Conservation (phyloP, 2,113 vertebrate genomes). For the Cyprinodon variegatus region DNA sequence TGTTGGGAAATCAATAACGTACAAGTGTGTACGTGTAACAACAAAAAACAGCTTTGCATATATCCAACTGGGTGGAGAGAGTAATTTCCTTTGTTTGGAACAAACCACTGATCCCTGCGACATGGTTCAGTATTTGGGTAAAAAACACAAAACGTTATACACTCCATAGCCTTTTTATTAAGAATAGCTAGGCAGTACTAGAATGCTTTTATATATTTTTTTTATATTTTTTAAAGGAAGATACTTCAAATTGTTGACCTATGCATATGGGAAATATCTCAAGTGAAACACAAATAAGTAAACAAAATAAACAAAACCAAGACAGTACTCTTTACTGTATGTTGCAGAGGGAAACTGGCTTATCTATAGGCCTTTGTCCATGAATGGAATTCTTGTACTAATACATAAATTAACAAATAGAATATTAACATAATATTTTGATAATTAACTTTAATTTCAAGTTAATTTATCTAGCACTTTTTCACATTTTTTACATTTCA, state of each 20-base stretch:
- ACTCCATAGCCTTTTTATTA: slow-evolving; percentile 55
- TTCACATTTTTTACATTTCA: neutral
- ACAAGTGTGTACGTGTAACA: slow-evolving; percentile 28
- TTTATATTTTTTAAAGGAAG: neutral
- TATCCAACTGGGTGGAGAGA: slow-evolving; percentile 53
- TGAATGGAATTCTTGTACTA: neutral
- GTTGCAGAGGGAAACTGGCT: neutral
- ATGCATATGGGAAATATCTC: slow-evolving; percentile 32
- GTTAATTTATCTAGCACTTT: neutral
- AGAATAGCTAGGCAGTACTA: slow-evolving; percentile 31
- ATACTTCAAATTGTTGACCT: slow-evolving; percentile 16
- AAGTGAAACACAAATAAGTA: neutral
- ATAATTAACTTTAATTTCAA: neutral
- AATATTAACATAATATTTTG: neutral
- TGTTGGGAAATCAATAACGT: slow-evolving; percentile 67
- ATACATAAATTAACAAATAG: neutral
- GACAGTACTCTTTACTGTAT: neutral
- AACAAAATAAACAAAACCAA: neutral
- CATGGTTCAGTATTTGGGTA: slow-evolving; percentile 56
- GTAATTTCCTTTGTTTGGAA: slow-evolving; percentile 63
- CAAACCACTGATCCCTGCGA: slow-evolving; percentile 57
- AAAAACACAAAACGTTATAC: slow-evolving; percentile 56
- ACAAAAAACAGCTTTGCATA: slow-evolving; percentile 56
- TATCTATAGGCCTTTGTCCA: neutral
- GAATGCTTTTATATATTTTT: slow-evolving; percentile 14